Evolutionary conservation across 2,797 vertebrate genomes (phyloP), one percentile per base, ranked within the genome.

Genomic region (Peromyscus attwateri): DNA sequence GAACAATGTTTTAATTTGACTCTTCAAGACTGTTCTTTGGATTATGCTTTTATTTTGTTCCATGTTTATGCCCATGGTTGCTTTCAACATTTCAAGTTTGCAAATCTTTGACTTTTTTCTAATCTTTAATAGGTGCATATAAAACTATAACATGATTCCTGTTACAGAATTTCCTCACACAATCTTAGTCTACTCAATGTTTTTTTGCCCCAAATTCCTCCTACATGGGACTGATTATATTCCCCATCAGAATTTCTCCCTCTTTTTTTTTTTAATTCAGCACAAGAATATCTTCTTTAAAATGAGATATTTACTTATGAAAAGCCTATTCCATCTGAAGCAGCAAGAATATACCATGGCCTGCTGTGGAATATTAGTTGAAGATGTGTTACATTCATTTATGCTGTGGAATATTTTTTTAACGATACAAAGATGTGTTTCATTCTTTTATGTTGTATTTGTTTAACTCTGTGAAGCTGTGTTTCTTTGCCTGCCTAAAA

Each of bases 291-390:
- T 52, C 7, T 62, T 83, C 76, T 95, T 96, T 85, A 87, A 94
- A 91, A 83, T 91, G 85, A 91, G 16, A 83, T 4, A 91, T 75
- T 89, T 88, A 91, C 75, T 95, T 37, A 79, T 85, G 55, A 92
- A 94, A 17, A 34, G 66, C 1, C 87, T 89, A 73, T 83, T 93
- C 6, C 23, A 82, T 43, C 7, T 7, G 29, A 84, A 52, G 66
- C 1, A 96, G 25, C 6, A 92, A 76, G 87, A 84, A 81, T 84
- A 89, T 91, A 83, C 4, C 52, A 14, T 21, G 0, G 7, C 37
- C 8, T 52, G 8, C 23, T 71, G 8, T 73, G n/a, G 21, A 73
- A 40, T 73, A 40, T 34, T 73, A 40, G 37, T 73, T 73, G 10
- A 40, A 25, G 37, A 40, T 25, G 10, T 40, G 4, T 25, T 73